phyloP scores from a whole-genome alignment of 2,888 invertebrate species.

The Stenchaetothrips biformis region DNA sequence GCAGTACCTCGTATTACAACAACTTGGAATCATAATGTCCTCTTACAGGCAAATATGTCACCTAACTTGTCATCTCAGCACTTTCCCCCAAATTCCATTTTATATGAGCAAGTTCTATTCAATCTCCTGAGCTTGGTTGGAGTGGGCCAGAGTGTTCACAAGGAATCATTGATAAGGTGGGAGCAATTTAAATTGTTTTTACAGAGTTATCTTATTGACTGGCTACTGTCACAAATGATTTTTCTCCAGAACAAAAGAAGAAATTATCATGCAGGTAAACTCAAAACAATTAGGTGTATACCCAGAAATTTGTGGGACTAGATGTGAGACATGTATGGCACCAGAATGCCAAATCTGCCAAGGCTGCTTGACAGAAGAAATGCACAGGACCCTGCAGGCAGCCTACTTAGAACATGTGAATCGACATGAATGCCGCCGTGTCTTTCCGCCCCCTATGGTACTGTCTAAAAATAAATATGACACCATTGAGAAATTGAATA shows the following conservation, averaged over 20 bases:
- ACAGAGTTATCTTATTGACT: background rate
- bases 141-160: conserved; percentile 48
- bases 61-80: conserved; percentile 93
- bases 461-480: conserved; percentile 38
- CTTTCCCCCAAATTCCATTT: conserved; percentile 75
- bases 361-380: conserved; percentile 62
- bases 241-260: conserved; percentile 39
- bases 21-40: conserved; percentile 32
- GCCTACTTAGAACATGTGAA: conserved; percentile 78
- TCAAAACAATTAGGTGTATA: conserved; percentile 75
- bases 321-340: conserved; percentile 58
- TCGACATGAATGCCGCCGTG: conserved; percentile 70
- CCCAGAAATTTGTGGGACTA: conserved; percentile 59
- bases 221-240: conserved; percentile 6
- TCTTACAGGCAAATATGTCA: conserved; percentile 83
- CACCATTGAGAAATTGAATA: conserved; percentile 10
- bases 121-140: conserved; percentile 77
- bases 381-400: conserved; percentile 55
- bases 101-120: conserved; percentile 90
- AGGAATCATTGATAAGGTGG: conserved; percentile 31
- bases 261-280: conserved; percentile 63
- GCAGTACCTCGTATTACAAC: background rate
- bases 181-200: conserved; percentile 19
- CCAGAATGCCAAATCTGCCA: conserved; percentile 72
- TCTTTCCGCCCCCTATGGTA: conserved; percentile 71